Conservation (phyloP, 2,113 vertebrate species). For the Tachysurus fulvidraco region DNA sequence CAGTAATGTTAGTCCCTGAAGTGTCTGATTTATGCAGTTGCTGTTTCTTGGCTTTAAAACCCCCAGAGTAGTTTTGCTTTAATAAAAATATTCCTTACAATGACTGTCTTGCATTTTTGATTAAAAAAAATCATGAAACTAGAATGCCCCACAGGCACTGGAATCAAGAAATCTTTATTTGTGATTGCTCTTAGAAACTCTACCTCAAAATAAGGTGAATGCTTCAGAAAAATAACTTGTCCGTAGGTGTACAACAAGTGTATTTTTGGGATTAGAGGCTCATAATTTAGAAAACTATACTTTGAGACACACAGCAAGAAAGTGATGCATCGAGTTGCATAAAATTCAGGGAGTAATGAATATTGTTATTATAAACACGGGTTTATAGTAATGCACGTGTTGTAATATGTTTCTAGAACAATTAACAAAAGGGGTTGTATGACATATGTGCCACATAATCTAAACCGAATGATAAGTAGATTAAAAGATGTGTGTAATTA, state of each 20-base stretch:
- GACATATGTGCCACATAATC: not conserved
- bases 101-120: constrained; percentile 13
- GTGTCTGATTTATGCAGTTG: constrained; percentile 8
- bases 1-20: constrained; percentile 2
- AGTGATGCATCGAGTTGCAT: not conserved
- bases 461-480: not conserved
- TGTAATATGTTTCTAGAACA: not conserved
- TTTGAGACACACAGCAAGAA: not conserved
- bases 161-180: constrained; percentile 34
- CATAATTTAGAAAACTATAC: not conserved
- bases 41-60: not conserved
- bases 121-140: constrained; percentile 1
- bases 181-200: constrained; percentile 19
- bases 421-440: not conserved
- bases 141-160: not conserved
- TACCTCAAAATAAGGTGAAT: constrained; percentile 12
- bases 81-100: constrained; percentile 20
- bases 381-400: not conserved
- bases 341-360: too few relatives aligned
- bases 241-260: not conserved
- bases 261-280: not conserved
- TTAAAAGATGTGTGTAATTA: not conserved
- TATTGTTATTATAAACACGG: too few relatives aligned
- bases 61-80: constrained; percentile 11
- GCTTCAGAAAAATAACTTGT: constrained; percentile 8